Conservation (phyloP, 2,113 vertebrate species). For the Fregata magnificens region DNA sequence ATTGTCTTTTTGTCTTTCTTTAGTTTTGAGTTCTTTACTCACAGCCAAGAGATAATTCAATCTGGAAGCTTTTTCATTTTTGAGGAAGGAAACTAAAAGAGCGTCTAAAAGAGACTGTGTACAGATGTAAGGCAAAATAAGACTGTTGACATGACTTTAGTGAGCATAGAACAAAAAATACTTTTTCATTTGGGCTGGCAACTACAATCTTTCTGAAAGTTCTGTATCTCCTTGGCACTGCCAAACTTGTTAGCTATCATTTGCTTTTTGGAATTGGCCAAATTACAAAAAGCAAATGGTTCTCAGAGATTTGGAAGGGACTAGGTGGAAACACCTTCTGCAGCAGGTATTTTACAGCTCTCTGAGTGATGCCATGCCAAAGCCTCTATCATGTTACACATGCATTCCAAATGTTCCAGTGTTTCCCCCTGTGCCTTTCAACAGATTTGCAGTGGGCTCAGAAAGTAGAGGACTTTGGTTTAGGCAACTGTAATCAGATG, state of each 20-base stretch:
- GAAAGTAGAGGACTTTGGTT: not conserved
- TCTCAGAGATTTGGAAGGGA: not conserved
- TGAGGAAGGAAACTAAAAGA: not conserved
- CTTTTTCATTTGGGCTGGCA: not conserved
- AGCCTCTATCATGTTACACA: not conserved
- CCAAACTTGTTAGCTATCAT: not conserved
- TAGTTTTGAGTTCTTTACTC: not conserved
- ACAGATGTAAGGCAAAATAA: not conserved
- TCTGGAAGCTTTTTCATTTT: not conserved
- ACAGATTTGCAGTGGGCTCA: not conserved
- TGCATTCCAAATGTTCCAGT: not conserved
- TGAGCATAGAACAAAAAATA: not conserved
- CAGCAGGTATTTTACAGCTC: not conserved
- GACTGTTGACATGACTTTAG: not conserved
- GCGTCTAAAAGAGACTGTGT: not conserved
- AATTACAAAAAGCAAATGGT: not conserved
- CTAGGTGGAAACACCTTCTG: not conserved
- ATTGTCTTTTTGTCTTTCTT: not conserved
- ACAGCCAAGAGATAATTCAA: not conserved
- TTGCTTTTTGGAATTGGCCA: not conserved
- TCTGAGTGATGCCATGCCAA: not conserved
- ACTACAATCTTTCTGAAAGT: not conserved
- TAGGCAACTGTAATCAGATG: not conserved
- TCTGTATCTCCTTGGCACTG: not conserved
- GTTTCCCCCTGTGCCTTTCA: not conserved